A percentile compares a stretch with the other conserved stretches of the same genome.
These are phyloP conservation scores for Thaumetopoea pityocampa DNA, from an alignment of 1,140 invertebrate species.

Conservation along the genomic window DNA sequence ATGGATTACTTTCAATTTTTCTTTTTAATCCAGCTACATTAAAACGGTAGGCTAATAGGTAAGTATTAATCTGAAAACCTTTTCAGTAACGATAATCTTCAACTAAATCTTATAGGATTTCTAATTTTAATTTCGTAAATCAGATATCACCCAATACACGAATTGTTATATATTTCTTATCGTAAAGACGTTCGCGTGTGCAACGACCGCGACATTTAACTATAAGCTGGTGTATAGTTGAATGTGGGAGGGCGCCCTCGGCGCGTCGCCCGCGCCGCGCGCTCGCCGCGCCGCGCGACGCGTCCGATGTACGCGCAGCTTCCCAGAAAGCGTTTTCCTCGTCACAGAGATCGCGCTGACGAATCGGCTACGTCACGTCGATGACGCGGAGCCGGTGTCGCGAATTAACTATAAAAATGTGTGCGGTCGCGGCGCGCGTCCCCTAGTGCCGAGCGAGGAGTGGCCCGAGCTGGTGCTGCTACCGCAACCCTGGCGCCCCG, in stretches of 20 bases:
- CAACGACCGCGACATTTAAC: too few relatives aligned
- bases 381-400: constrained; percentile 38
- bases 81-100: too few relatives aligned
- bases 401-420: constrained; percentile 44
- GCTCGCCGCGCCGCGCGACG: constrained; percentile 11
- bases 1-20: too few relatives aligned
- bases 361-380: constrained; percentile 46
- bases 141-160: too few relatives aligned
- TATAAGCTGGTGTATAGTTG: too few relatives aligned
- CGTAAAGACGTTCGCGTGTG: too few relatives aligned
- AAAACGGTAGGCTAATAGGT: too few relatives aligned
- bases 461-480: constrained; percentile 3
- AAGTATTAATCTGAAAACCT: too few relatives aligned
- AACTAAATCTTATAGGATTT: too few relatives aligned
- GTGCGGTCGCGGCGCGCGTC: constrained; percentile 30
- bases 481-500: constrained; percentile 49
- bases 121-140: too few relatives aligned
- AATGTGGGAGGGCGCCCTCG: background rate
- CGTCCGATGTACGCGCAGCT: constrained; percentile 40
- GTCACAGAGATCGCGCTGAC: constrained; percentile 38
- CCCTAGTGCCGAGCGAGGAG: constrained; percentile 32
- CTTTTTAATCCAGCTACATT: too few relatives aligned
- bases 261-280: background rate
- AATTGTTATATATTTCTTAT: too few relatives aligned
- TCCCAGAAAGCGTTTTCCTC: constrained; percentile 72